Evolutionary conservation across 1,140 invertebrate species (phyloP), one percentile per base, ranked within the genome.

Genomic region (Calliopsis andreniformis): DNA sequence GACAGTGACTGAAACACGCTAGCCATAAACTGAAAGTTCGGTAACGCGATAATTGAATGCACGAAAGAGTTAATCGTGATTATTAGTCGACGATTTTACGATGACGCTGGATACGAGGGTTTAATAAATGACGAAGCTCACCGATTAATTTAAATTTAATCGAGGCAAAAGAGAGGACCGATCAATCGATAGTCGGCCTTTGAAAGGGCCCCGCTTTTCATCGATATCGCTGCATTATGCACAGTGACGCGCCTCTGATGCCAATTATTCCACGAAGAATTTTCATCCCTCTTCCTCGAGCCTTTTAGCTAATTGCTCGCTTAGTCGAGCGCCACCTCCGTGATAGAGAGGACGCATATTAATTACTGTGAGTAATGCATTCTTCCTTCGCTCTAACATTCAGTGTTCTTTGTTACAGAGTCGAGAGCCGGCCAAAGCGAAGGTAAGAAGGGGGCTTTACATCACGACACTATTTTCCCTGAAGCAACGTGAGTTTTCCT

Each of bases 251-350:
- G 16, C 18, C 6, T 8, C 8, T 28, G 25, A 30, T 30, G 53
- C 18, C 6, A 47, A 47, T 47, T 47, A n/a, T 20, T 55, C 14
- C 28, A 10, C 20, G 28, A 18, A 16, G 28, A 32, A 20, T 32
- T 18, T 25, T 14, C 42, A 2, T n/a, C 8, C 4, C 1, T 45
- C 30, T 43, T 14, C 25, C 12, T 23, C 0, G 12, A 5, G 55
- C 55, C 47, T 70, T 70, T 61, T 59, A 61, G 68, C 39, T 70
- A 70, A 70, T 70, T 70, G 68, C 55, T 12, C n/a, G 39, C 47
- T n/a, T n/a, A 47, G n/a, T 53, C 49, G n/a, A 66, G 16, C 63
- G 43, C 30, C 16, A 3, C 20, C 23, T 28, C 20, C 16, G 18
- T 5, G 6, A 23, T 20, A 32, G 53, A 55, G 43, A 7, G 12